phyloP scores from a whole-genome alignment of 2,113 vertebrate species.

The Coptodon bakossiorum region DNA sequence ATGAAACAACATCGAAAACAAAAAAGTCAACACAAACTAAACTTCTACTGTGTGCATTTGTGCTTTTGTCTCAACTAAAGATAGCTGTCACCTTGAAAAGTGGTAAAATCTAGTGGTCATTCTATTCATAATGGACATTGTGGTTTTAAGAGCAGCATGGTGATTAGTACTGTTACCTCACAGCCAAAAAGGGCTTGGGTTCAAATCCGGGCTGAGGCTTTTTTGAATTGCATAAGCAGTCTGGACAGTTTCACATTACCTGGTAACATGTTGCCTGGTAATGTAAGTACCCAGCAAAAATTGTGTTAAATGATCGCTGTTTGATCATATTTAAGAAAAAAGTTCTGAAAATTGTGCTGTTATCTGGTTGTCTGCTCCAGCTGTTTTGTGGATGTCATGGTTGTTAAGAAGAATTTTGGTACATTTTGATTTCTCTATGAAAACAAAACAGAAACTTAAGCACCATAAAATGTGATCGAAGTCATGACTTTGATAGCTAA shows the following conservation, averaged over 20 bases:
- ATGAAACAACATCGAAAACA: neutral
- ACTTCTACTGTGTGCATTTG: neutral
- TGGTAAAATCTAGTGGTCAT: neutral
- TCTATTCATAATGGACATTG: neutral
- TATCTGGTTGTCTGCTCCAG: neutral
- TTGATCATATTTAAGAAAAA: neutral
- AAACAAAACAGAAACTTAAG: neutral
- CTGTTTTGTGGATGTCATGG: neutral
- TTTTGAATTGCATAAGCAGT: neutral
- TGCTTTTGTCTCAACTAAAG: neutral
- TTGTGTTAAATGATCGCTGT: neutral
- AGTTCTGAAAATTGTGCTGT: neutral
- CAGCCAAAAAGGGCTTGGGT: neutral
- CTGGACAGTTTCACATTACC: neutral
- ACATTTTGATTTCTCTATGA: neutral
- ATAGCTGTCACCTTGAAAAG: neutral
- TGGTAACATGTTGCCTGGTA: neutral
- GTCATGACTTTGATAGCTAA: neutral
- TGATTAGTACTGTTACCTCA: neutral
- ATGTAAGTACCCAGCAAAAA: neutral
- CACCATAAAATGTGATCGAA: neutral
- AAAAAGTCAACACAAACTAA: neutral
- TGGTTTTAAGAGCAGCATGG: neutral
- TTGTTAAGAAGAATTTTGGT: neutral
- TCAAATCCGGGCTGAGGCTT: neutral